phyloP scores from a whole-genome alignment of 2,797 vertebrate genomes.

The Ctenopoma kingsleyae region DNA sequence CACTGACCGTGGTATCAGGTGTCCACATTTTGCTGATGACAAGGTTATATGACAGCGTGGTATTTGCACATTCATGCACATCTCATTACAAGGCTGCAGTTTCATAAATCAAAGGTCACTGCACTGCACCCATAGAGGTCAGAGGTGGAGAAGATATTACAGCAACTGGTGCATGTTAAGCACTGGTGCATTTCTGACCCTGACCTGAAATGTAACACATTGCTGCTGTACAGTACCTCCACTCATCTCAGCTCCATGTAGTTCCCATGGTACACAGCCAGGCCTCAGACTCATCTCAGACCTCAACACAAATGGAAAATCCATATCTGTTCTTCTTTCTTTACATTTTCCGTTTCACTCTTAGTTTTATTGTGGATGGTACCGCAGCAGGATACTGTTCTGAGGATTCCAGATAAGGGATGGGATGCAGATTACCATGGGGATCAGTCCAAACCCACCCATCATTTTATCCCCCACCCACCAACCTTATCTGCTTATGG shows the following conservation, averaged over 20 bases:
- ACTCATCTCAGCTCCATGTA: constrained; percentile 38
- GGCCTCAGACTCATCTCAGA: constrained; percentile 60
- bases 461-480: constrained; percentile 46
- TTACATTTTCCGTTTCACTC: constrained; percentile 20
- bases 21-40: constrained; percentile 69
- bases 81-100: constrained; percentile 59
- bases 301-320: constrained; percentile 48
- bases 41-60: constrained; percentile 65
- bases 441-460: constrained; percentile 49
- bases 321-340: constrained; percentile 42
- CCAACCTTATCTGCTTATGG: constrained; percentile 26
- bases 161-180: constrained; percentile 34
- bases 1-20: constrained; percentile 43
- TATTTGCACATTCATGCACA: constrained; percentile 46
- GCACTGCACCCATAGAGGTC: constrained; percentile 56
- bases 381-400: constrained; percentile 34
- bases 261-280: constrained; percentile 73
- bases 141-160: constrained; percentile 42
- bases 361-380: constrained; percentile 7
- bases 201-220: constrained; percentile 19
- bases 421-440: constrained; percentile 60
- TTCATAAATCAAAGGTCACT: constrained; percentile 63
- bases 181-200: constrained; percentile 36
- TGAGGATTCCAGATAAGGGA: constrained; percentile 47
- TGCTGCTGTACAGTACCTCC: constrained; percentile 60